phyloP scores from a whole-genome alignment of 2,888 invertebrate genomes.

The Proisotoma minuta region DNA sequence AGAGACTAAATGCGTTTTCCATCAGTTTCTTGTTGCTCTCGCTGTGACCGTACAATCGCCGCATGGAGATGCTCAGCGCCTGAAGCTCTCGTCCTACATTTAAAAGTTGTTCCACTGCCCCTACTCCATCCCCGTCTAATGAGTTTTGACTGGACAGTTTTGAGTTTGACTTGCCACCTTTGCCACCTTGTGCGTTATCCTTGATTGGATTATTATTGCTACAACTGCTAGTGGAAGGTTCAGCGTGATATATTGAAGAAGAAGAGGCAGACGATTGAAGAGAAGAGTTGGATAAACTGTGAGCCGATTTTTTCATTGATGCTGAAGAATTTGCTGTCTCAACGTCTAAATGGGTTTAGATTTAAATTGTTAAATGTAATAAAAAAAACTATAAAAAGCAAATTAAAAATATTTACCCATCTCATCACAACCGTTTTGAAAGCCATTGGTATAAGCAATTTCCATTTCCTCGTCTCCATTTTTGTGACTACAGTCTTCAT shows the following conservation, averaged over 20 bases:
- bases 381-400: conserved; percentile 11
- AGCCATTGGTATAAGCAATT: conserved; percentile 52
- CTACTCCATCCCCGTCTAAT: conserved; percentile 30
- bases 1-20: conserved; percentile 84
- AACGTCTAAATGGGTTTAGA: conserved; percentile 28
- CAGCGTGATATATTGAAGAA: conserved; percentile 36
- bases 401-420: conserved; percentile 34
- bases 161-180: no score
- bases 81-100: conserved; percentile 91
- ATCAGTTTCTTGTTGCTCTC: conserved; percentile 84
- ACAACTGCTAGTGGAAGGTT: conserved; percentile 32
- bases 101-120: conserved; percentile 85
- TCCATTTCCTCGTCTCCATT: conserved; percentile 43
- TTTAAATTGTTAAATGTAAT: not conserved
- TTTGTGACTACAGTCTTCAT: not conserved
- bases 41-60: conserved; percentile 74
- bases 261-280: conserved; percentile 37
- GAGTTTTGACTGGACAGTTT: no score
- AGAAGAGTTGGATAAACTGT: conserved; percentile 42
- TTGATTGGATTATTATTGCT: conserved; percentile 17
- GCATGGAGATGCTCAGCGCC: conserved; percentile 79
- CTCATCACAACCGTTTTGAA: conserved; percentile 63
- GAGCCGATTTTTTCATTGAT: conserved; percentile 29
- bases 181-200: not conserved
- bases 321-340: conserved; percentile 41